phyloP scores from a whole-genome alignment of 2,797 vertebrate genomes.

The Loris lydekkerianus region DNA sequence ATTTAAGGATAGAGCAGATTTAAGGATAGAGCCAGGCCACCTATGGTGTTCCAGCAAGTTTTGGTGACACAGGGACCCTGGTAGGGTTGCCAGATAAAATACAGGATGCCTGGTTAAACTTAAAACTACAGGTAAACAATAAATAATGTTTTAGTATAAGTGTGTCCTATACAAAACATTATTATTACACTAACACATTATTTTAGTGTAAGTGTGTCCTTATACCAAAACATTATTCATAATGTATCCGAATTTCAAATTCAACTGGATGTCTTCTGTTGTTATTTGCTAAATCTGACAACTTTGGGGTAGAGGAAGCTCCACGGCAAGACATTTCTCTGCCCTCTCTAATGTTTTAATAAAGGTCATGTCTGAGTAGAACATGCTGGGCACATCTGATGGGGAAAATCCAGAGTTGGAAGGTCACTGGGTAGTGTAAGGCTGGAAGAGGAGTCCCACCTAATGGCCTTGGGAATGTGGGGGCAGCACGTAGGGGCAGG shows the following conservation, averaged over 20 bases:
- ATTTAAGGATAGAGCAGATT: too few relatives aligned
- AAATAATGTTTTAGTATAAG: neutral
- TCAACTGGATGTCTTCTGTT: neutral
- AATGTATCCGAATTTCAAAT: neutral
- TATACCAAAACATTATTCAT: neutral
- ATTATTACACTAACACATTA: neutral
- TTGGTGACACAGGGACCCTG: neutral
- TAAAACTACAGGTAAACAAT: neutral
- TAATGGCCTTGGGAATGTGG: neutral
- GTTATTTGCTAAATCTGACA: neutral
- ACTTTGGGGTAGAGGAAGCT: neutral
- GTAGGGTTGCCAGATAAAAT: neutral
- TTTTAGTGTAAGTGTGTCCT: neutral
- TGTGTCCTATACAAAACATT: neutral
- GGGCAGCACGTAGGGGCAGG: too few relatives aligned
- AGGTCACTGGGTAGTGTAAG: neutral
- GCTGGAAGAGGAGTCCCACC: neutral
- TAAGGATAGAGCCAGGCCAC: too few relatives aligned
- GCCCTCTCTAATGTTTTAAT: neutral
- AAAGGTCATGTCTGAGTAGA: neutral
- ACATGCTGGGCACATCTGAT: neutral
- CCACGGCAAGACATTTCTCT: rapidly evolving
- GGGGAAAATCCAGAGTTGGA: neutral
- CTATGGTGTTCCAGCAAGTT: neutral
- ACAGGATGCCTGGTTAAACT: neutral